Percentiles rank a stretch among this genome's conserved stretches.
These are phyloP conservation scores for Notodonta dromedarius DNA, from an alignment of 2,888 invertebrate species.

Conservation along the genomic window DNA sequence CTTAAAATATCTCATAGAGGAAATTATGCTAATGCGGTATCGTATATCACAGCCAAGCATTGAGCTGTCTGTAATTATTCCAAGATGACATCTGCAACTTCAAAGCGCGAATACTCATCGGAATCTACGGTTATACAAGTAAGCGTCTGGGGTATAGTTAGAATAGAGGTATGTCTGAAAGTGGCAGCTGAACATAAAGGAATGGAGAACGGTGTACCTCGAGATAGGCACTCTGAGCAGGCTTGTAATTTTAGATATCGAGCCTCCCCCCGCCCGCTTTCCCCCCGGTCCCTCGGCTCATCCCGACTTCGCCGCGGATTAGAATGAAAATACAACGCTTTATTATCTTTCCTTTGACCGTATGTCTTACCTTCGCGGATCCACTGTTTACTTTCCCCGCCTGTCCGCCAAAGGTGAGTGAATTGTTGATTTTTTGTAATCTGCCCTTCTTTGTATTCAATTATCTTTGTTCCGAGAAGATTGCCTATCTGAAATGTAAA, in stretches of 20 bases:
- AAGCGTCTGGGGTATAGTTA: slow-evolving; percentile 70
- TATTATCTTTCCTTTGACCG: slow-evolving; percentile 80
- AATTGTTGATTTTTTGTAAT: slow-evolving; percentile 60
- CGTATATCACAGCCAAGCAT: slow-evolving; percentile 5
- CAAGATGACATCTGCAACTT: slow-evolving; percentile 40
- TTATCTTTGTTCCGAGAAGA: slow-evolving; percentile 43
- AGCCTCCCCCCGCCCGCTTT: slow-evolving; percentile 58
- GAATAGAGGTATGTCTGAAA: slow-evolving; percentile 74
- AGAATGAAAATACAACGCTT: slow-evolving; percentile 81
- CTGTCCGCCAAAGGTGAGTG: slow-evolving; percentile 55
- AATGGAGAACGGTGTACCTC: slow-evolving; percentile 68
- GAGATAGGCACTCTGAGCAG: slow-evolving; percentile 78
- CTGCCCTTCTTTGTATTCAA: slow-evolving; percentile 50
- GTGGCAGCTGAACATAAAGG: slow-evolving; percentile 78
- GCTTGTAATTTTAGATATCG: slow-evolving; percentile 82
- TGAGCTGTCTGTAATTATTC: slow-evolving; percentile 30
- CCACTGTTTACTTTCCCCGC: slow-evolving; percentile 55
- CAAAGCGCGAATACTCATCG: slow-evolving; percentile 48
- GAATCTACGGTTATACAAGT: slow-evolving; percentile 65
- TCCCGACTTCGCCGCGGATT: slow-evolving; percentile 68
- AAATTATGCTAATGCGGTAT: slow-evolving; percentile 2
- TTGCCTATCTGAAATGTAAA: slow-evolving; percentile 38
- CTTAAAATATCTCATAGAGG: not conserved
- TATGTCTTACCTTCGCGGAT: slow-evolving; percentile 71
- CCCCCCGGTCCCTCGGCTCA: slow-evolving; percentile 54